Conservation (phyloP, 2,888 invertebrate genomes). For the Chaetoderma sp. region DNA sequence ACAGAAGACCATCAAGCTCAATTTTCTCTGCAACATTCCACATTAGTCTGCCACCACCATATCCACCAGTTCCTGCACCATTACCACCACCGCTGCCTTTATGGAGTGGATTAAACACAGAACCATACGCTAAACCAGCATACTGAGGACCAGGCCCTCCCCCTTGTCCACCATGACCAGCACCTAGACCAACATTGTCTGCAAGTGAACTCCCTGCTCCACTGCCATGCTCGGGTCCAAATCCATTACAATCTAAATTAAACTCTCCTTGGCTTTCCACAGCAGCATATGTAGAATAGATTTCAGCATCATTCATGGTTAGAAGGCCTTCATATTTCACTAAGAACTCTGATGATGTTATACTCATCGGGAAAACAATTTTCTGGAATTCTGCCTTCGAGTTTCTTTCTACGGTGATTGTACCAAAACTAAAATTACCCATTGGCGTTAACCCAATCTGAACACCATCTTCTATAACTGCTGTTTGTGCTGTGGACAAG, state of each 20-base stretch:
- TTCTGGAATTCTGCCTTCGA: conserved; percentile 46
- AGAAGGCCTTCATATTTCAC: conserved; percentile 51
- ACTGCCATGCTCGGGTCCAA: conserved; percentile 38
- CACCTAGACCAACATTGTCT: conserved; percentile 42
- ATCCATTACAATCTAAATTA: conserved; percentile 48
- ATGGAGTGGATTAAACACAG: conserved; percentile 43
- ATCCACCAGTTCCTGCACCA: conserved; percentile 45
- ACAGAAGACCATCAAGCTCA: conserved; percentile 50
- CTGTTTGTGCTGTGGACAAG: conserved; percentile 47
- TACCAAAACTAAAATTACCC: conserved; percentile 51
- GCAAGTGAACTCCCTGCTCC: conserved; percentile 41
- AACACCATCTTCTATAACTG: conserved; percentile 45
- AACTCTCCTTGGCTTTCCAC: conserved; percentile 50
- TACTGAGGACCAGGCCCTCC: conserved; percentile 43
- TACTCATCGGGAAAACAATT: conserved; percentile 36
- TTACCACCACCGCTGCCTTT: conserved; percentile 51
- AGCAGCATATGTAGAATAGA: conserved; percentile 42
- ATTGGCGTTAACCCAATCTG: conserved; percentile 45
- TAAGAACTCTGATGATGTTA: conserved; percentile 41
- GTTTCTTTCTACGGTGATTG: conserved; percentile 42
- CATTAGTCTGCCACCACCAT: conserved; percentile 49
- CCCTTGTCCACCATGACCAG: conserved; percentile 51
- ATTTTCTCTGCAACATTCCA: conserved; percentile 48
- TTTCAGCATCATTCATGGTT: conserved; percentile 45
- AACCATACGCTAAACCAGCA: conserved; percentile 48